These are phyloP conservation scores for Caenorhabditis sp. DNA, from an alignment of 2,888 invertebrate species.

Conservation along the genomic window DNA sequence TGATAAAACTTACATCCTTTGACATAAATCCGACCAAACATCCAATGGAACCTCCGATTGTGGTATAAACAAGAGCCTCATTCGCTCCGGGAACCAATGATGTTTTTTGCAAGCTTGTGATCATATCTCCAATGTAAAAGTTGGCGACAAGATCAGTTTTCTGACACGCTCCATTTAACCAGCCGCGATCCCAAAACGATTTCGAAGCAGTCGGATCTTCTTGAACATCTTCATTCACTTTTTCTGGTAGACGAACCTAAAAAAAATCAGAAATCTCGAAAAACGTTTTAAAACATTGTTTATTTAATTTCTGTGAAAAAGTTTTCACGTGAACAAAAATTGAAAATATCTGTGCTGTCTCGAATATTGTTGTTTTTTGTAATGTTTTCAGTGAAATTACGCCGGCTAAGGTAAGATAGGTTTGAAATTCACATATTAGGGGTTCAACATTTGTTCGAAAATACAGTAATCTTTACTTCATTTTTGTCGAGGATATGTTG, in stretches of 20 bases:
- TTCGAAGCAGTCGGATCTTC: slow-evolving; percentile 99
- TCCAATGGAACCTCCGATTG: slow-evolving; percentile 89
- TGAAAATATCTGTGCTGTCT: no score
- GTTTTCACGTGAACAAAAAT: no score
- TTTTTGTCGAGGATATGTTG: no score
- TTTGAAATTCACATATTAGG: no score
- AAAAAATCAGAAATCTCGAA: slow-evolving; percentile 17
- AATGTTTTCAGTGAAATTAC: no score
- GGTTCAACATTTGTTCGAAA: no score
- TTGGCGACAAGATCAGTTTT: slow-evolving; percentile 87
- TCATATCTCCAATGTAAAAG: slow-evolving; percentile 94
- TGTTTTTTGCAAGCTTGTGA: slow-evolving; percentile 88
- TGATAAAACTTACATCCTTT: slow-evolving; percentile 75
- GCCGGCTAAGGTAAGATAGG: no score
- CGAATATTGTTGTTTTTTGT: no score
- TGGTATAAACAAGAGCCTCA: slow-evolving; percentile 94
- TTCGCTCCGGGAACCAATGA: slow-evolving; percentile 93
- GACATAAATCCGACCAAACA: slow-evolving; percentile 92
- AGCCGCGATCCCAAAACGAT: slow-evolving; percentile 87
- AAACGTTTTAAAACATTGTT: no score
- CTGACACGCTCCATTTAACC: slow-evolving; percentile 94
- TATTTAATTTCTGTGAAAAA: no score
- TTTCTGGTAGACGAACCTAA: slow-evolving; percentile 82
- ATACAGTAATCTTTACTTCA: no score
- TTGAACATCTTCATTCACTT: slow-evolving; percentile 94